A percentile compares a stretch with the other conserved stretches of the same genome.
Evolutionary conservation across 2,888 invertebrate genomes (phyloP).

Genomic region (Tipula vernalis): DNA sequence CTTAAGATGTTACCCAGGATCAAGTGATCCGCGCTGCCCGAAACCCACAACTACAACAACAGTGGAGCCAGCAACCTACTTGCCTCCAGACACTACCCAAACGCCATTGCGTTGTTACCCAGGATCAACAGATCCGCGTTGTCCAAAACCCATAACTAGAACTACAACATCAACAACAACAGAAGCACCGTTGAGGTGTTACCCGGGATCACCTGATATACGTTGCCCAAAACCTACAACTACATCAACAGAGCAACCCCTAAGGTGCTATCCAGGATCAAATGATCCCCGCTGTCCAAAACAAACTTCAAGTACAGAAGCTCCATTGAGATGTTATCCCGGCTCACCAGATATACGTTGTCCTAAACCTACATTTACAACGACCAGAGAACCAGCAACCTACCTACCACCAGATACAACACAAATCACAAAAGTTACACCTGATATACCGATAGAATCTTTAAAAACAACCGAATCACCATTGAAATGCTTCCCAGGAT

Average conservation of each 20-base stretch:
- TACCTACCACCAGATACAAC: constrained; percentile 18
- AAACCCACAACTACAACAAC: constrained; percentile 22
- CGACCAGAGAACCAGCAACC: constrained; percentile 19
- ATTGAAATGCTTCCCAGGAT: constrained; percentile 22
- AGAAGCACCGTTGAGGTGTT: constrained; percentile 13
- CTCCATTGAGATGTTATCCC: constrained; percentile 25
- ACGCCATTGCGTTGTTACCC: constrained; percentile 23
- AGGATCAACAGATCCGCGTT: constrained; percentile 21
- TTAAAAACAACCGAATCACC: constrained; percentile 17
- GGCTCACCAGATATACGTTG: constrained; percentile 27
- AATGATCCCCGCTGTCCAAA: constrained; percentile 24
- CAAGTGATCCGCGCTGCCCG: constrained; percentile 20
- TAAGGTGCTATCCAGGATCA: constrained; percentile 26
- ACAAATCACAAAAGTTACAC: constrained; percentile 12
- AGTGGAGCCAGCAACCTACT: constrained; percentile 16
- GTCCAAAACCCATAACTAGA: not conserved
- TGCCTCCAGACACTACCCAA: no score
- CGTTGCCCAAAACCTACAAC: constrained; percentile 23
- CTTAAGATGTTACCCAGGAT: constrained; percentile 20
- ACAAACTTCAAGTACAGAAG: constrained; percentile 14
- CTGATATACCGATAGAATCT: no score
- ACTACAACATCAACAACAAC: constrained; percentile 17
- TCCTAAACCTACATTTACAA: constrained; percentile 14
- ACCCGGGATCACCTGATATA: constrained; percentile 21
- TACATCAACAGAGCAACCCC: constrained; percentile 19